phyloP scores from a whole-genome alignment of 2,113 vertebrate species.

The Etheostoma spectabile region DNA sequence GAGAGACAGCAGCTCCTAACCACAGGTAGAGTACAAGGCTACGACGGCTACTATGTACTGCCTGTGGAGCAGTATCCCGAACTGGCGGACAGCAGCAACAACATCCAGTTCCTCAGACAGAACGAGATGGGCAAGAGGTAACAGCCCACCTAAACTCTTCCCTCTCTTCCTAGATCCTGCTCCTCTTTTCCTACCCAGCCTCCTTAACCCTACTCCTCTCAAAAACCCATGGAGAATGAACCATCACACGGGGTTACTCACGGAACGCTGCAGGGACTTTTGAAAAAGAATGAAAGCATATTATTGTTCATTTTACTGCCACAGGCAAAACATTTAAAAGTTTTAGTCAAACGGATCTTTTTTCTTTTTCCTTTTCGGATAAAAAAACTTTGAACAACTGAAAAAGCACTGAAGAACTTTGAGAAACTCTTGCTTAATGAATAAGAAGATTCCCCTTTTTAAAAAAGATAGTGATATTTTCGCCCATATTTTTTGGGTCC shows the following conservation, averaged over 20 bases:
- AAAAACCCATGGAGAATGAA: conserved; percentile 97
- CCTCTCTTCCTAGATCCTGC: conserved; percentile 49
- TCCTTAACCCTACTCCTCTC: conserved; percentile 83
- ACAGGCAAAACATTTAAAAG: conserved; percentile 80
- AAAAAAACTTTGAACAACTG: conserved; percentile 76
- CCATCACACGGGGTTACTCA: conserved; percentile 90
- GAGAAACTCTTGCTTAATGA: conserved; percentile 81
- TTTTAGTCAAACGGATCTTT: conserved; percentile 75
- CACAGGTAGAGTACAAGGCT: conserved; percentile 94
- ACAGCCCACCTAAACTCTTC: conserved; percentile 82
- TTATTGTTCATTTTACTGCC: conserved; percentile 84
- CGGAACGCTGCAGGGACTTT: conserved; percentile 94
- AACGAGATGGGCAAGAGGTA: conserved; percentile 99
- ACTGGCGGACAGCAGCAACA: conserved; percentile 99
- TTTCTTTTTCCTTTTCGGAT: conserved; percentile 24
- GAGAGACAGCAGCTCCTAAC: conserved; percentile 97
- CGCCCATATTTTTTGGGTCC: conserved; percentile 99
- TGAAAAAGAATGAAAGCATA: conserved; percentile 84
- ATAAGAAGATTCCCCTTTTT: conserved; percentile 92
- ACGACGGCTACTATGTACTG: conserved; percentile 98
- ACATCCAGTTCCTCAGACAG: conserved; percentile 99
- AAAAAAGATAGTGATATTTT: conserved; percentile 91
- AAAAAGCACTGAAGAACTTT: conserved; percentile 84
- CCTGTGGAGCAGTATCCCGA: conserved; percentile 99
- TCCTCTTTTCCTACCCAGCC: conserved; percentile 59